Evolutionary conservation across 2,797 vertebrate species (phyloP).

Genomic region (Potorous gilbertii): DNA sequence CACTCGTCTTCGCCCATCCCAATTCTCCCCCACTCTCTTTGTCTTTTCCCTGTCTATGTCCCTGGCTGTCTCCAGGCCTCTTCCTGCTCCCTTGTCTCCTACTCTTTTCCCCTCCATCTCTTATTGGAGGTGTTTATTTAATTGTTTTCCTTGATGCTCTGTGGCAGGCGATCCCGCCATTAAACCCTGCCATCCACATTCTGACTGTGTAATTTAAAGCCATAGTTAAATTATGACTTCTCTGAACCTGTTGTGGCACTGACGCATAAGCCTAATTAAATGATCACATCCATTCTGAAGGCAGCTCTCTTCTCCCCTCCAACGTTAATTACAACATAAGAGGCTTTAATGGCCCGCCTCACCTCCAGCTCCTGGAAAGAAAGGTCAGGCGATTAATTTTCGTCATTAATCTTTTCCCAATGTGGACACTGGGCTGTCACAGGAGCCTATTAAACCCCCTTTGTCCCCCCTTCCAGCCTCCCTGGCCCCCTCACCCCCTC

Average conservation of each 20-base stretch:
- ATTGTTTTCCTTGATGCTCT: slow-evolving; percentile 83
- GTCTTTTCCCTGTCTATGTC: not conserved
- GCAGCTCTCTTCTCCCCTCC: slow-evolving; percentile 90
- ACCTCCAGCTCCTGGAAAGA: slow-evolving; percentile 95
- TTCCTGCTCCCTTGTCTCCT: slow-evolving; percentile 15
- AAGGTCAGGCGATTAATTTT: slow-evolving; percentile 96
- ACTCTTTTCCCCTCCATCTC: not conserved
- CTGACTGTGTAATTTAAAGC: slow-evolving; percentile 93
- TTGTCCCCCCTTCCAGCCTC: slow-evolving; percentile 83
- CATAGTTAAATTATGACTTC: slow-evolving; percentile 92
- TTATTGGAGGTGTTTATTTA: slow-evolving; percentile 84
- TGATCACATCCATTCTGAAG: slow-evolving; percentile 93
- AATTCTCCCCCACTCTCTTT: not conserved
- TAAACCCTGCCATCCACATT: slow-evolving; percentile 85
- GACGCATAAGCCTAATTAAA: slow-evolving; percentile 96
- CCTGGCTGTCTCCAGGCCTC: slow-evolving; percentile 30
- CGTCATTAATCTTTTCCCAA: slow-evolving; percentile 94
- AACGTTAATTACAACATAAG: slow-evolving; percentile 97
- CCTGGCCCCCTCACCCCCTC: slow-evolving; percentile 71
- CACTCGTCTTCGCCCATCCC: not conserved
- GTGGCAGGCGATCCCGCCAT: slow-evolving; percentile 83
- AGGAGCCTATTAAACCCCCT: slow-evolving; percentile 89
- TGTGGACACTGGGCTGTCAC: slow-evolving; percentile 93
- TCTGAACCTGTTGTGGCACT: slow-evolving; percentile 92
- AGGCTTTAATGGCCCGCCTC: slow-evolving; percentile 96